Evolutionary conservation across 2,113 vertebrate species (phyloP).

Genomic region (Sylvietta virens): DNA sequence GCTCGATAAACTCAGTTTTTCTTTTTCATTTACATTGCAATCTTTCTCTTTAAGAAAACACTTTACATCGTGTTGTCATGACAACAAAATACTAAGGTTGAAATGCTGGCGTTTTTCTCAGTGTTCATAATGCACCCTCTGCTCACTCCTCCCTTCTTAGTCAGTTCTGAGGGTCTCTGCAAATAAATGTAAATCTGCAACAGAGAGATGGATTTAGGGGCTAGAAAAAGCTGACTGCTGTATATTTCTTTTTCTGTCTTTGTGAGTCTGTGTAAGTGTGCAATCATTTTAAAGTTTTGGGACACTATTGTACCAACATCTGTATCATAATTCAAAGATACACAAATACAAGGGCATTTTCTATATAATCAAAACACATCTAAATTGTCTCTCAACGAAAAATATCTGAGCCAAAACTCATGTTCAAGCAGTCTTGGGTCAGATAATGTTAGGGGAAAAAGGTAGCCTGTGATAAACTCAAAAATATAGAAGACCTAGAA

Average conservation of each 20-base stretch:
- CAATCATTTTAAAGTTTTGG: slow-evolving; percentile 27
- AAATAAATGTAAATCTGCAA: slow-evolving; percentile 56
- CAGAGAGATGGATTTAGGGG: slow-evolving; percentile 1
- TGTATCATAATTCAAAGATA: background rate
- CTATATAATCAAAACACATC: background rate
- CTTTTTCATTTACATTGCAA: slow-evolving; percentile 46
- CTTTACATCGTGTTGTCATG: slow-evolving; percentile 73
- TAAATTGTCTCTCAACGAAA: slow-evolving; percentile 26
- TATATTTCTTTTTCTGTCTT: slow-evolving; percentile 13
- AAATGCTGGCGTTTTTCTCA: slow-evolving; percentile 63
- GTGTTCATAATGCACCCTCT: slow-evolving; percentile 42
- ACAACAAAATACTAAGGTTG: slow-evolving; percentile 62
- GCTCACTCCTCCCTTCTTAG: slow-evolving; percentile 37
- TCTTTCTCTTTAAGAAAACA: slow-evolving; percentile 66
- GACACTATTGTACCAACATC: slow-evolving; percentile 5
- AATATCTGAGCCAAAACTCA: background rate
- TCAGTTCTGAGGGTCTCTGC: slow-evolving; percentile 29
- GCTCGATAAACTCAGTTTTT: slow-evolving; percentile 30
- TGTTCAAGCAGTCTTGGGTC: background rate
- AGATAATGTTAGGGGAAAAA: background rate
- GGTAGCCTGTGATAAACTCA: background rate
- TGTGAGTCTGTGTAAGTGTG: slow-evolving; percentile 2
- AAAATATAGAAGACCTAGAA: background rate
- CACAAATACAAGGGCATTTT: background rate
- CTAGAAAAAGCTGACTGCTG: slow-evolving; percentile 7